Conservation (phyloP, 2,888 invertebrate species). For the Hymenopus coronatus region DNA sequence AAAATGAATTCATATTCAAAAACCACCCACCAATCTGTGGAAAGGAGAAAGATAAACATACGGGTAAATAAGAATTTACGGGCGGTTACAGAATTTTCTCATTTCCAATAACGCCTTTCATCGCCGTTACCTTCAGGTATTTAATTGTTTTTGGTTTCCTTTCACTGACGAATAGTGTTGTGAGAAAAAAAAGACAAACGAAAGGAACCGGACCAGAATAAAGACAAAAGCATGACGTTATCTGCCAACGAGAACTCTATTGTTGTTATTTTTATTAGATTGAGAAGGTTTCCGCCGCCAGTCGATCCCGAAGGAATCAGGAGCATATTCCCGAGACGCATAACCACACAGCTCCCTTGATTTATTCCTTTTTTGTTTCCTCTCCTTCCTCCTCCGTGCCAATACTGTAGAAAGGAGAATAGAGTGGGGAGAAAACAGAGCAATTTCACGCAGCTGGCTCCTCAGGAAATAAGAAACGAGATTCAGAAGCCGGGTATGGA, state of each 20-base stretch:
- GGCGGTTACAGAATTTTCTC: not conserved
- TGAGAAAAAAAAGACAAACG: not conserved
- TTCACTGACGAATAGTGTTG: not conserved
- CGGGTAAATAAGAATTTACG: not conserved
- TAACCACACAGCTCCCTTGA: slow-evolving; percentile 12
- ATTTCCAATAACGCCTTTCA: not conserved
- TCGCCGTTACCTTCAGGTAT: not conserved
- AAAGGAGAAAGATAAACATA: no score
- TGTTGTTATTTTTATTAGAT: not conserved
- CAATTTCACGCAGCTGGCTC: slow-evolving; percentile 34
- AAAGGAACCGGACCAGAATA: not conserved
- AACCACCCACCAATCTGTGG: no score
- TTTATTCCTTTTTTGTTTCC: slow-evolving; percentile 2
- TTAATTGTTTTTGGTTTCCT: not conserved
- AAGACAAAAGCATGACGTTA: not conserved
- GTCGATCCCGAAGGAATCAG: slow-evolving; percentile 6
- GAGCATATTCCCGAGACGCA: slow-evolving; percentile 2
- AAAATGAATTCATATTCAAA: no score
- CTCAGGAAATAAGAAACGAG: slow-evolving; percentile 19
- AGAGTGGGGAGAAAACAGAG: slow-evolving; percentile 21
- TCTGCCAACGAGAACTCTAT: not conserved
- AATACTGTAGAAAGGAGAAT: slow-evolving; percentile 2
- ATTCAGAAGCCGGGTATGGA: slow-evolving; percentile 9
- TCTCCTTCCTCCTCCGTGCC: not conserved
- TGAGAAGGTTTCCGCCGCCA: not conserved